Base-by-base conservation (phyloP, 2,888 invertebrate genomes). In the Rotaria magnacalcarata region DNA sequence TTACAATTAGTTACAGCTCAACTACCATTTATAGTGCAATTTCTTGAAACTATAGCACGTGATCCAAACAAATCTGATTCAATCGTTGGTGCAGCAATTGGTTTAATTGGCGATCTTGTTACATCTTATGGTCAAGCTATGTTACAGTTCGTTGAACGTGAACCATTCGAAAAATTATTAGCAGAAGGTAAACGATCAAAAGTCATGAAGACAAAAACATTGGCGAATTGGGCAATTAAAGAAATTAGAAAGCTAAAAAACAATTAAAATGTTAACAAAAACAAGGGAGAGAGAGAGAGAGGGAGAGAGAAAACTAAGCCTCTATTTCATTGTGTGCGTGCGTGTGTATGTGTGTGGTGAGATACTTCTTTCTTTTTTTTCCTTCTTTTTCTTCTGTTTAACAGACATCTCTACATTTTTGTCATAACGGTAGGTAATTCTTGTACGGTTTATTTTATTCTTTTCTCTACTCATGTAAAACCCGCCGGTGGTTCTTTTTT, bases 211-310 rank as follows among this genome's bases (percentile, higher is more conserved):
- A 95, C 96, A 88, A 97, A 96, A 93, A 94, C 95, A 87, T 93
- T 97, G 88, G 95, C 96, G 88, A 94, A 93, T 89, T 99, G 98
- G 98, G 97, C 97, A 88, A 93, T 94, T 87, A 96, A 96, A 92
- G 97, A 97, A 92, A 94, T 99, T 90, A 94, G 95, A 90, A 96
- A 95, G 92, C 93, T 96, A 90, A 96, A 95, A 92, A 94, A 93
- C 85, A 85, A 41, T 84, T 85, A 84, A 86, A 34, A 84, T 5
- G 27, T 27, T 19, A 67, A 27, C 10, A 24, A 8, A 50, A 52
- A 52, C 34, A 52, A 52, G 2, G 52, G 16, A 52, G 52, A 52
- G 52, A 52, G 52, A 52, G 52, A 52, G 16, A 52, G 52, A 52
- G 16, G 16, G 52, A 67, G 27, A 67, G 5, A 21, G 16, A 19